phyloP scores from a whole-genome alignment of 2,113 vertebrate species.

The Vulpes ferrilata region DNA sequence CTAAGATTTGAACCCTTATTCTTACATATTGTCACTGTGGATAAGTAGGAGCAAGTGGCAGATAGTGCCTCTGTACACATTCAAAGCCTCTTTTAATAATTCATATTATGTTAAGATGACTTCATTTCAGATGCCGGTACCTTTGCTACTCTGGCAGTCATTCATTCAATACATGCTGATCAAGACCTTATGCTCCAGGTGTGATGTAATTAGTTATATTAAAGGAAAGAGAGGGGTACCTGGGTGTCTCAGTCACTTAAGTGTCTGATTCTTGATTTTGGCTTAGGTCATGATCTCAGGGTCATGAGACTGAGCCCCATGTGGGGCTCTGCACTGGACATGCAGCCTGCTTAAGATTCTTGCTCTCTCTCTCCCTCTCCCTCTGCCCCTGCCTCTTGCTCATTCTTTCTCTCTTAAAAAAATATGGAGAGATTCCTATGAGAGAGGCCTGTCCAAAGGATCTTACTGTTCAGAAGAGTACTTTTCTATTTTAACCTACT shows the following conservation, averaged over 20 bases:
- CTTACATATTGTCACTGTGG: background rate
- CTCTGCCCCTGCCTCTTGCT: background rate
- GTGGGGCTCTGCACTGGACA: background rate
- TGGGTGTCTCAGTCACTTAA: background rate
- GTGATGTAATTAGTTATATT: background rate
- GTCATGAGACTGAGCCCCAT: background rate
- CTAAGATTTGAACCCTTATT: background rate
- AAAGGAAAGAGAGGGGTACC: background rate
- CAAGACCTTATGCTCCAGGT: background rate
- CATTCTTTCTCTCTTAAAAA: background rate
- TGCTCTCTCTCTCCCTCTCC: background rate
- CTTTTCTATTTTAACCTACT: background rate
- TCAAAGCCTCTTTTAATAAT: background rate
- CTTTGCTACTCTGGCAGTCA: background rate
- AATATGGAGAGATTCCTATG: background rate
- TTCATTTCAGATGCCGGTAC: slow-evolving; percentile 10
- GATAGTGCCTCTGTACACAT: background rate
- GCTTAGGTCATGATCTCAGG: background rate
- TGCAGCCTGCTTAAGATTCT: background rate
- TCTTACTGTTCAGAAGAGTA: background rate
- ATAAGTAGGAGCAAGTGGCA: background rate
- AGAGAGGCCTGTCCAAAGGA: background rate
- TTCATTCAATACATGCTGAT: background rate
- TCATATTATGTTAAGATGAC: background rate
- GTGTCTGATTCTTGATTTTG: background rate